Evolutionary conservation across 2,888 invertebrate genomes (phyloP).

Genomic region (Drosophila paramelanica): DNA sequence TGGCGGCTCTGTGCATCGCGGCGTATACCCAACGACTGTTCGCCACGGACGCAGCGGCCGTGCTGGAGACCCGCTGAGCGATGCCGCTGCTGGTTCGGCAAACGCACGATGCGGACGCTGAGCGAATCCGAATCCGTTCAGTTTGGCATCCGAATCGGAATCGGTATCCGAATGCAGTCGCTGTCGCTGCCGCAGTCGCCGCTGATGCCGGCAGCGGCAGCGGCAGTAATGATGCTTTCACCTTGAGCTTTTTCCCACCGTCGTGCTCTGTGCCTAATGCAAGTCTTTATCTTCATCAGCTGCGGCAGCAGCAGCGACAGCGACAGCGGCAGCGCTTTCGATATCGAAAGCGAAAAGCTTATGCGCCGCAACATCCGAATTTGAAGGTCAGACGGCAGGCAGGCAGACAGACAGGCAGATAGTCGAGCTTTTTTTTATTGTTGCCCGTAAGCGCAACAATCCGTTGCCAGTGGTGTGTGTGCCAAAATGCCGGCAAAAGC

Average conservation of each 20-base stretch:
- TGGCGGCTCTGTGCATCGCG: slow-evolving; percentile 84
- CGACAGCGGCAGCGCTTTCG: slow-evolving; percentile 35
- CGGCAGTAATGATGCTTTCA: slow-evolving; percentile 63
- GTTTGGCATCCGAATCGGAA: slow-evolving; percentile 54
- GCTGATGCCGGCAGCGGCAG: background rate
- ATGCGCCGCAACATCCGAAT: slow-evolving; percentile 35
- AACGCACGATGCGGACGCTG: slow-evolving; percentile 58
- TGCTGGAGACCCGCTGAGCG: slow-evolving; percentile 78
- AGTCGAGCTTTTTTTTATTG: slow-evolving; percentile 24
- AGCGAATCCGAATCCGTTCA: slow-evolving; percentile 56
- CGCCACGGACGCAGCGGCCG: slow-evolving; percentile 67
- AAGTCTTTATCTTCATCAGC: slow-evolving; percentile 40
- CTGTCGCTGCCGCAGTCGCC: slow-evolving; percentile 14
- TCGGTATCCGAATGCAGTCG: slow-evolving; percentile 53
- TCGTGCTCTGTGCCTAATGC: slow-evolving; percentile 29
- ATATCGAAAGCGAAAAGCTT: slow-evolving; percentile 64
- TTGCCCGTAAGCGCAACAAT: slow-evolving; percentile 49
- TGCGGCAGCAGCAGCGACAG: slow-evolving; percentile 3
- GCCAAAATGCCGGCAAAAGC: slow-evolving; percentile 62
- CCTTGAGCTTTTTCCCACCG: slow-evolving; percentile 66
- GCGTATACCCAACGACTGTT: slow-evolving; percentile 84
- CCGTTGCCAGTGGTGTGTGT: slow-evolving; percentile 28
- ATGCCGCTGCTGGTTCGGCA: slow-evolving; percentile 51
- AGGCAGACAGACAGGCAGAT: slow-evolving; percentile 6
- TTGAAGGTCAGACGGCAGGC: slow-evolving; percentile 49